phyloP scores from a whole-genome alignment of 2,888 invertebrate genomes.

The Palloptera scutellata region DNA sequence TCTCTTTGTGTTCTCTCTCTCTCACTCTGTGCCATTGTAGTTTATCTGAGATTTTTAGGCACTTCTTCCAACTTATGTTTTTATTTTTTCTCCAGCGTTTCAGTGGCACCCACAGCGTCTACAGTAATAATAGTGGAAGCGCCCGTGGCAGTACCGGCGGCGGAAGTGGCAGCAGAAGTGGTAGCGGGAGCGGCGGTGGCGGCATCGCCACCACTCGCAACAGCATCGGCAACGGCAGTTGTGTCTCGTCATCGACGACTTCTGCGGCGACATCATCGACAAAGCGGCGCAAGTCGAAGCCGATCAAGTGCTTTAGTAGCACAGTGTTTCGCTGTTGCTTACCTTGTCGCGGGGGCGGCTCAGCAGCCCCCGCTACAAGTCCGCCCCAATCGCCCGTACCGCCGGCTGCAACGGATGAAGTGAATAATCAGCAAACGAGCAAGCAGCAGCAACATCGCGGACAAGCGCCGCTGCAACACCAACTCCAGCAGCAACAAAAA shows the following conservation, averaged over 20 bases:
- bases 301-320: conserved; percentile 67
- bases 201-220: conserved; percentile 38
- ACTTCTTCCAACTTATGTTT: background rate
- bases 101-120: conserved; percentile 43
- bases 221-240: conserved; percentile 44
- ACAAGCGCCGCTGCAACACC: conserved; percentile 7
- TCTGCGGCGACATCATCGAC: conserved; percentile 34
- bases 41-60: background rate
- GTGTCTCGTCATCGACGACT: conserved; percentile 38
- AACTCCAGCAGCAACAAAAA: conserved; percentile 12
- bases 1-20: background rate
- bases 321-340: conserved; percentile 84
- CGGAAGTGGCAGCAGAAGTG: conserved; percentile 40
- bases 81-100: conserved; percentile 44
- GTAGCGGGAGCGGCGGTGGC: conserved; percentile 35
- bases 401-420: conserved; percentile 52
- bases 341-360: conserved; percentile 84
- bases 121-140: conserved; percentile 39
- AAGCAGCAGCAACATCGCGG: conserved; percentile 19
- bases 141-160: conserved; percentile 42
- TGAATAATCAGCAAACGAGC: conserved; percentile 30
- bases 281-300: conserved; percentile 58
- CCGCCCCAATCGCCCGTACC: conserved; percentile 64
- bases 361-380: conserved; percentile 70
- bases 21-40: conserved; percentile 8